Base-by-base conservation (phyloP, 64 coral and sea anemone species). In the Cladopsammia gracilis region DNA sequence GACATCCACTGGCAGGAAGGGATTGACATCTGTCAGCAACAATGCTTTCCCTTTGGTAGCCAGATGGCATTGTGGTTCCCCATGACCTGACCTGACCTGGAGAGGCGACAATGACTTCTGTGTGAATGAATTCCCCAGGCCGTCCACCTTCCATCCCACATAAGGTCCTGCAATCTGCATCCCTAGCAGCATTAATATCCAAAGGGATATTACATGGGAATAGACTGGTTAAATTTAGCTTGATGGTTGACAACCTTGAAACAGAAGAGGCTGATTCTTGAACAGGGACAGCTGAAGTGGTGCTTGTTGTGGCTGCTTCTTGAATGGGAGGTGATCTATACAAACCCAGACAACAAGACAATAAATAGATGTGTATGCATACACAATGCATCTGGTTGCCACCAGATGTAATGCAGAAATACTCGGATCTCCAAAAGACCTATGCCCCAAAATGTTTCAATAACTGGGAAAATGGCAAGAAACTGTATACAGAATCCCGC, bases 301-400 rank as follows among this genome's bases (percentile, higher is more conserved):
- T 13, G 43, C 70, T 45, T 12, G 70, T 72, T 69, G 65, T 24
- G 65, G 65, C 65, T 69, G 65, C 7, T 69, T 65, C 62, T 65
- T 65, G 34, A 34, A 58, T 58, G 7, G 65, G 65, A 69, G 65
- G 19, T 24, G 65, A 69, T 24, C 26, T 69, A n/a, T 24, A 69
- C 20, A 69, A 69, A 24, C 65, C 65, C 65, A 69, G 65, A 24
- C 65, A 69, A 69, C 65, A 24, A 24, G 65, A 69, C 65, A 69
- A 24, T 69, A 23, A 69, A 69, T 69, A 24, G 65, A 16, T 24
- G 26, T 69, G 65, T 69, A 69, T 18, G n/a, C 65, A 69, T 7
- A 69, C 16, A 24, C n/a, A 7, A 8, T 11, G 65, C 22, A 69
- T 8, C 65, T 69, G 65, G n/a, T 69, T 69, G 7, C 65, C 65